Base-by-base conservation (phyloP, 2,888 invertebrate species). In the Rosalia funebris region DNA sequence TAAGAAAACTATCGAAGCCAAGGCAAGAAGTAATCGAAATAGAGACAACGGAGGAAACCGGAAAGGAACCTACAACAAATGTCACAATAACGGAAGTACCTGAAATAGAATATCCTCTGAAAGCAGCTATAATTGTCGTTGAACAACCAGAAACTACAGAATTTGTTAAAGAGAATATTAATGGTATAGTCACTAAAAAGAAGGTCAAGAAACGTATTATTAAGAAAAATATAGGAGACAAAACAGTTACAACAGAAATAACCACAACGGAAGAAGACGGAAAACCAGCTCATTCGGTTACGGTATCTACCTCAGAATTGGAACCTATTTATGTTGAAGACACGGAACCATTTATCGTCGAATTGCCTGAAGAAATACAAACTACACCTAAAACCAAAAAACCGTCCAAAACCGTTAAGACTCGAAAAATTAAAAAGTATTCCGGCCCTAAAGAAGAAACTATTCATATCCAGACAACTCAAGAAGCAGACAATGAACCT, bases 401-500 rank as follows among this genome's bases (percentile, higher is more conserved):
- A 68, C 70, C 70, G 53, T 57, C 57, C 25, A 72, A 73, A 47
- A 71, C 71, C 42, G 65, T 69, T 17, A 69, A 69, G 0, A 69
- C 68, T 5, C 81, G 75, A 62, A 81, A 78, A 60, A 77, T 76
- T 9, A 81, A 77, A 44, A 80, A 77, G 68, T 70, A 72, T 32
- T 72, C 69, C 1, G 75, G 74, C 20, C 76, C 72, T 2, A 73
- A 72, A 48, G 54, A 75, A 65, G 72, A 81, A 73, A 60, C 71
- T 14, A 71, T 73, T 16, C 81, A 82, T 75, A 83, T 85, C 66
- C 80, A 82, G 66, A 84, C 83, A 0, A 71, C 82, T 34, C 82
- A 83, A 64, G 83, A 83, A 75, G 83, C 83, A 57, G 82, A 81
- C 44, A 79, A 82, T 63, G 45, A 67, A 75, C 71, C 74, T n/a